Evolutionary conservation across 2,113 vertebrate genomes (phyloP), one percentile per base, ranked within the genome.

Genomic region (Rhabdomys dilectus): DNA sequence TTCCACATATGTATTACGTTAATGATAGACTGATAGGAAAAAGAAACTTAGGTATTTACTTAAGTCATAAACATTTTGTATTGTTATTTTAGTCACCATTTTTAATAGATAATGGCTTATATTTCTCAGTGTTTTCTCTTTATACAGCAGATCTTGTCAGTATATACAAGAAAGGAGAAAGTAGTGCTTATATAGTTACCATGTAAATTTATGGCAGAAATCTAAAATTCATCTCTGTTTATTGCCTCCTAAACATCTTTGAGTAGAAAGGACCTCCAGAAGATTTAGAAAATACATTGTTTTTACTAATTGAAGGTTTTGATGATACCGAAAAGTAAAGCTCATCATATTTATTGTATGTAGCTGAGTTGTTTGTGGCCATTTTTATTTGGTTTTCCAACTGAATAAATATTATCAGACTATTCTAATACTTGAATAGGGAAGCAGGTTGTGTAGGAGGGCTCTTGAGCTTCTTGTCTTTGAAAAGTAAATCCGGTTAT

Each of bases 41-140:
- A 72, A 86, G 66, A 42, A 89, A 80, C 16, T 76, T 94, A 68
- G 17, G 4, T 87, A 26, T 93, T 90, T 96, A 75, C 94, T 93
- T 24, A 91, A 94, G 72, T n/a, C 42, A 76, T 94, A 78, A 48
- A 26, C 39, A 82, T 92, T 96, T 96, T 22, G 24, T 94, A 34
- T 91, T 92, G 87, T 24, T 76, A 24, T 82, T 96, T 95, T 36
- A 87, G 0, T 87, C 22, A 51, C 60, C 31, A 68, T 7, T 15
- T 75, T 96, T 95, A 87, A 39, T 93, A 96, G 22, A 39, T 88
- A 92, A 84, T 66, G n/a, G 45, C 75, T 93, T 86, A 84, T 91
- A 89, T 70, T n/a, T 21, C 26, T 56, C 45, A 93, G 56, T 77
- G 92, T 96, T 91, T 77, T 19, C 66, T 91, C 8, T 68, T 82